Conservation (phyloP, 2,888 invertebrate genomes). For the Nudaria mundana region DNA sequence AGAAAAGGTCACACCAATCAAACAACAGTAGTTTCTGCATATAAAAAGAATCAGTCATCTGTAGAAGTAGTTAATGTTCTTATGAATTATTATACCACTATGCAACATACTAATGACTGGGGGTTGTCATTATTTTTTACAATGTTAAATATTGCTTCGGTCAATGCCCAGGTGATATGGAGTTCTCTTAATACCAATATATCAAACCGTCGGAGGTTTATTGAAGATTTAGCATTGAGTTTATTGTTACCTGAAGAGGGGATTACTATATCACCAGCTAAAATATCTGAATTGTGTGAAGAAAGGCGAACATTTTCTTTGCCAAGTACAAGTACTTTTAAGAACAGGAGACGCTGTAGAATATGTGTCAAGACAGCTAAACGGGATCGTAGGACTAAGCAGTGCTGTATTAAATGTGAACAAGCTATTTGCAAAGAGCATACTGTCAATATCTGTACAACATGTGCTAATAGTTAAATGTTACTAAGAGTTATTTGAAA, state of each 20-base stretch:
- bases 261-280: constrained; percentile 25
- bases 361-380: constrained; percentile 53
- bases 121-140: constrained; percentile 65
- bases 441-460: constrained; percentile 51
- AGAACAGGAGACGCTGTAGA: constrained; percentile 51
- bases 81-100: constrained; percentile 70
- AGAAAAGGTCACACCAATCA: constrained; percentile 49
- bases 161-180: constrained; percentile 73
- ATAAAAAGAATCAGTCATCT: constrained; percentile 61
- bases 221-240: constrained; percentile 57
- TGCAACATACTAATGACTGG: constrained; percentile 72
- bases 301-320: constrained; percentile 12
- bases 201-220: constrained; percentile 55
- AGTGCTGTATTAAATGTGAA: constrained; percentile 58
- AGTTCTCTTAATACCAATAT: constrained; percentile 44
- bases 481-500: constrained; percentile 4
- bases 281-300: constrained; percentile 19
- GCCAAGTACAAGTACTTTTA: constrained; percentile 26
- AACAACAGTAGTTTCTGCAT: constrained; percentile 54
- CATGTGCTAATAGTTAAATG: constrained; percentile 38
- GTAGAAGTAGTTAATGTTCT: constrained; percentile 67
- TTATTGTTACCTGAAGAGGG: constrained; percentile 44
- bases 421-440: constrained; percentile 67
- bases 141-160: constrained; percentile 64
- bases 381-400: constrained; percentile 60